Evolutionary conservation across 2,888 invertebrate genomes (phyloP), one percentile per base, ranked within the genome.

Genomic region (Asteroscopus sphinx): DNA sequence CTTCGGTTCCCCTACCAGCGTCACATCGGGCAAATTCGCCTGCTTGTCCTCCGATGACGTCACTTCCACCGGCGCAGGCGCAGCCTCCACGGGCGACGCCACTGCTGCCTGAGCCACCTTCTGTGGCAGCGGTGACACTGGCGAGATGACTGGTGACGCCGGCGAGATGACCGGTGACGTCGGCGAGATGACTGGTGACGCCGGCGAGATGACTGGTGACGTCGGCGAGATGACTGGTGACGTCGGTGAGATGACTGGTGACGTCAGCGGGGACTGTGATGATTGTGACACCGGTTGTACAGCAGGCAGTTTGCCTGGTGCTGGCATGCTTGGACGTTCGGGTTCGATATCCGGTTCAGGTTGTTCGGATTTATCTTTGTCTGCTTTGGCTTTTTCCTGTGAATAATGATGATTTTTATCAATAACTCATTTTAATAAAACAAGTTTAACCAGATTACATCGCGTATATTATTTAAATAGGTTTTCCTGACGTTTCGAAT

Each of bases 1-100:
- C 15, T 86, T 88, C 0, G 80, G 73, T 3, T 88, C 90, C 0
- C 90, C 88, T 0, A 92, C 93, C 0, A 89, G 63, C 1, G 91
- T 90, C 7, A 92, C 94, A 60, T 93, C 93, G 0, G 93, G 93
- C 47, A 93, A 64, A 42, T 89, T 92, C 0, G 70, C 65, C 12
- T 56, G 60, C 17, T 61, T 61, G 3, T 73, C 73, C 0, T 28
- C 39, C 1, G 59, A 15, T 41, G 71, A 15, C 57, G 57, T 58
- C 17, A 62, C 53, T 44, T 58, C 58, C 13, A 12, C 41, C 7
- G 9, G 46, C 53, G 58, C 54, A 1, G 73, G 62, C 30, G 47
- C 53, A 35, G 5, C 41, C 6, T 36, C 54, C 0, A 25, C 53
- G 1, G 15, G 45, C 0, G 65, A 3, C n/a, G 69, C 42, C 0